Percentiles rank a stretch among this genome's conserved stretches.
These are phyloP conservation scores for Amphiprion clarkii DNA, from an alignment of 2,797 vertebrate species.

Conservation along the genomic window DNA sequence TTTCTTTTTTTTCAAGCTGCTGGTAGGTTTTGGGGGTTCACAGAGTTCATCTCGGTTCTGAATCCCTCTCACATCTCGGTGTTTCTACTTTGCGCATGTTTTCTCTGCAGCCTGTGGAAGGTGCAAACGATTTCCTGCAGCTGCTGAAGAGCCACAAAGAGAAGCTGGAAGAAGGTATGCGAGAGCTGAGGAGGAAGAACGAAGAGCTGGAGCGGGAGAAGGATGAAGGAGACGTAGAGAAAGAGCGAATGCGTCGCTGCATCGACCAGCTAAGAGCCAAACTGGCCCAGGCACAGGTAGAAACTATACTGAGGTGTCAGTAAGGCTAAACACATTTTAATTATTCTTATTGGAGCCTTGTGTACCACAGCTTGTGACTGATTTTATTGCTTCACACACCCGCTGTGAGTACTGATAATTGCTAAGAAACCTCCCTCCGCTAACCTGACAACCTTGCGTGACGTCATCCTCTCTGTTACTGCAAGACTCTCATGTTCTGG, in stretches of 20 bases:
- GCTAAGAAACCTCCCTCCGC: no score
- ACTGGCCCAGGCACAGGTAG: conserved; percentile 78
- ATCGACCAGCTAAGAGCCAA: conserved; percentile 80
- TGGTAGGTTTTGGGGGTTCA: no score
- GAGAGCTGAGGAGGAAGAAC: conserved; percentile 79
- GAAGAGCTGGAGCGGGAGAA: conserved; percentile 82
- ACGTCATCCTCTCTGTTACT: no score
- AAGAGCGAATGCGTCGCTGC: conserved; percentile 70
- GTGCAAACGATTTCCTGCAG: conserved; percentile 82
- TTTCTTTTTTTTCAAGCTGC: no score
- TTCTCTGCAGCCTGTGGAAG: conserved; percentile 76
- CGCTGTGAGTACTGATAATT: no score
- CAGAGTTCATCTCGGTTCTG: neutral
- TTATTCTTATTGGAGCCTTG: no score
- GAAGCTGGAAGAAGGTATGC: conserved; percentile 83
- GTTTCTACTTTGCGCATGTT: neutral
- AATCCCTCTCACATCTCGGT: neutral
- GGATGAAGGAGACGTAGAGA: conserved; percentile 77
- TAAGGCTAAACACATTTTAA: no score
- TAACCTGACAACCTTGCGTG: no score
- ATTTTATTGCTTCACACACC: no score
- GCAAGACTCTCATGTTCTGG: no score
- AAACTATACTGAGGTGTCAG: no score
- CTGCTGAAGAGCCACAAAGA: conserved; percentile 85
- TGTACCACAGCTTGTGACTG: no score